phyloP scores from a whole-genome alignment of 2,797 vertebrate genomes.

The Cygnus olor region DNA sequence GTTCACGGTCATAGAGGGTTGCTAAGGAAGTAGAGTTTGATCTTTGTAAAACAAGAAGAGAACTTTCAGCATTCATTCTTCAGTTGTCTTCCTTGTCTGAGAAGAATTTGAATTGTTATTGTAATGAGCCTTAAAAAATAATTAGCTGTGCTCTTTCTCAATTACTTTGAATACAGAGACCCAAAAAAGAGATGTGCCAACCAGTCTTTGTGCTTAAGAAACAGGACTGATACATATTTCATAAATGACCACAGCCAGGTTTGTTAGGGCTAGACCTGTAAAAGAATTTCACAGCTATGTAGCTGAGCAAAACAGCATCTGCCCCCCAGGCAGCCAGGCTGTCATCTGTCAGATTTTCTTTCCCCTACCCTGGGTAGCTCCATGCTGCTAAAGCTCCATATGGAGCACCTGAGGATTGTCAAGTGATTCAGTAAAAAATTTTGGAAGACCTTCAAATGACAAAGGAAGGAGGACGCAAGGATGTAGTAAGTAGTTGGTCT shows the following conservation, averaged over 20 bases:
- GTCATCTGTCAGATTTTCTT: not conserved
- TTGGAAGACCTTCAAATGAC: not conserved
- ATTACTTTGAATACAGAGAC: not conserved
- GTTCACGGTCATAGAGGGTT: not conserved
- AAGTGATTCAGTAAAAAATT: not conserved
- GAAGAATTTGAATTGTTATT: slow-evolving; percentile 13
- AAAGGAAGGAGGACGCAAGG: not conserved
- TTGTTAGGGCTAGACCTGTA: no score
- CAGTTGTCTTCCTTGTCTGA: not conserved
- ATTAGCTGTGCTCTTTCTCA: not conserved
- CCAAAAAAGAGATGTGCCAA: not conserved
- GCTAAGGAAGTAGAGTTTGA: not conserved
- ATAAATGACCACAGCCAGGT: not conserved
- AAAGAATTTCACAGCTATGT: not conserved
- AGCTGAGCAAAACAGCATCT: not conserved
- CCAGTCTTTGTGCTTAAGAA: not conserved
- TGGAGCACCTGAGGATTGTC: not conserved
- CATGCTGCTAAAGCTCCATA: not conserved
- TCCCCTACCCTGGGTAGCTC: not conserved
- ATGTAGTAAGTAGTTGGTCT: not conserved
- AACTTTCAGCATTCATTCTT: slow-evolving; percentile 9
- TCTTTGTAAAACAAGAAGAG: not conserved
- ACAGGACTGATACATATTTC: not conserved
- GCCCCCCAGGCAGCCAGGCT: not conserved
- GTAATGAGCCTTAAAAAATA: slow-evolving; percentile 45